Conservation (phyloP, 2,797 vertebrate species). For the Florisuga fusca region DNA sequence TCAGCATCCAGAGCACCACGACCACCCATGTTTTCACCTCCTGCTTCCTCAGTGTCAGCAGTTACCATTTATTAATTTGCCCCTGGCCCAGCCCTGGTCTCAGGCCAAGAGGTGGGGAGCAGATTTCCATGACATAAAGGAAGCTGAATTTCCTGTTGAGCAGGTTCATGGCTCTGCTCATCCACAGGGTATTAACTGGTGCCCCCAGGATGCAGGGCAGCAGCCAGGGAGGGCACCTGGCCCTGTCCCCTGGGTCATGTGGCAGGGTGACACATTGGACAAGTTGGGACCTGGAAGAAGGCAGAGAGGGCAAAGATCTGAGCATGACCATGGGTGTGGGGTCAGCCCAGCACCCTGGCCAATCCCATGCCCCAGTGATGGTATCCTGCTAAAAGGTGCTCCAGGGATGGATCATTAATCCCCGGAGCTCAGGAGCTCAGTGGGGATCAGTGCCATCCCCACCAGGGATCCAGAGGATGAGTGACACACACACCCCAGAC, state of each 20-base stretch:
- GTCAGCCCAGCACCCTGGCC: not conserved
- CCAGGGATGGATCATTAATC: not conserved
- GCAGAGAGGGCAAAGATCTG: not conserved
- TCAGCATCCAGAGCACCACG: not conserved
- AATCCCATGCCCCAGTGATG: not conserved
- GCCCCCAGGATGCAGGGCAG: not conserved
- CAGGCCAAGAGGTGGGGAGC: constrained; percentile 22
- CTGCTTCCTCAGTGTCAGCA: not conserved
- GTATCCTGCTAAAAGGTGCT: not conserved
- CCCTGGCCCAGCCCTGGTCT: not conserved
- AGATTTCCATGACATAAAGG: not conserved
- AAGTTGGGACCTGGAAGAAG: not conserved
- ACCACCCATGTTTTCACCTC: not conserved
- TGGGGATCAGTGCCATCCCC: not conserved
- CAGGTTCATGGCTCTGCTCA: not conserved
- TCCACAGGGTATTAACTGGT: accelerated
- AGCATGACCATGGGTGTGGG: accelerated
- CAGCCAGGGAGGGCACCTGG: not conserved
- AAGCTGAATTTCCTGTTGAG: not conserved
- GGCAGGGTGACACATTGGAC: not conserved
- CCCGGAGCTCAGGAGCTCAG: not conserved
- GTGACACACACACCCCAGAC: too few species aligned
- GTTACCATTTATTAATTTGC: not conserved
- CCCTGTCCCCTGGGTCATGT: not conserved
- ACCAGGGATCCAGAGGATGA: not conserved